Evolutionary conservation across 2,888 invertebrate genomes (phyloP).

Genomic region (Unio delphinus): DNA sequence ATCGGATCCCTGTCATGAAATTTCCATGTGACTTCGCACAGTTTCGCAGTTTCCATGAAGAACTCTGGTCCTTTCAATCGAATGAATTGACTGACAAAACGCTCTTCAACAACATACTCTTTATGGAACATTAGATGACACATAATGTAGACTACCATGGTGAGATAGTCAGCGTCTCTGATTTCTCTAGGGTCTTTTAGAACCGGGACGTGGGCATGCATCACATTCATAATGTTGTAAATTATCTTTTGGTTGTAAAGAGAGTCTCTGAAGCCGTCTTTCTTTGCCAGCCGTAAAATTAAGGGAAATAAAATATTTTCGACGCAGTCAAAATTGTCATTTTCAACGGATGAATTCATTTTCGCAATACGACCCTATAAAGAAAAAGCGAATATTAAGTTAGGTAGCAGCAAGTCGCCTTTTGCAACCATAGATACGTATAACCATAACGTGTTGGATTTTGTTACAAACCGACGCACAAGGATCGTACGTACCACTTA

Average conservation of each 20-base stretch:
- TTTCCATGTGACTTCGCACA: slow-evolving; percentile 26
- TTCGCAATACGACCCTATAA: too few relatives aligned
- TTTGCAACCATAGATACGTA: too few relatives aligned
- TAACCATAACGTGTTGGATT: too few relatives aligned
- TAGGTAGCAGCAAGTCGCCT: too few relatives aligned
- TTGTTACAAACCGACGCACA: too few relatives aligned
- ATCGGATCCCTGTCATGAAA: slow-evolving; percentile 19
- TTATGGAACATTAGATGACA: slow-evolving; percentile 41
- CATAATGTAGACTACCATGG: slow-evolving; percentile 14
- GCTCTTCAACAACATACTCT: slow-evolving; percentile 33
- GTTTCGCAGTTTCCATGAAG: slow-evolving; percentile 38
- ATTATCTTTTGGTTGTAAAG: slow-evolving; percentile 39
- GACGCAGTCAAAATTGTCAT: slow-evolving; percentile 22
- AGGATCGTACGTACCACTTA: too few relatives aligned
- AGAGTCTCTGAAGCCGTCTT: slow-evolving; percentile 24
- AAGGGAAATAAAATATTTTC: slow-evolving; percentile 27
- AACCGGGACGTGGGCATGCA: slow-evolving; percentile 25
- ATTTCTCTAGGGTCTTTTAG: slow-evolving; percentile 23
- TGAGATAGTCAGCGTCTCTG: slow-evolving; percentile 8
- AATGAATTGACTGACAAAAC: slow-evolving; percentile 49
- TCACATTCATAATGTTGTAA: slow-evolving; percentile 27
- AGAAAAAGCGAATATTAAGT: too few relatives aligned
- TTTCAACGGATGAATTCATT: slow-evolving; percentile 13
- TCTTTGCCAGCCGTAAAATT: slow-evolving; percentile 26
- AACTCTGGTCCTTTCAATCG: slow-evolving; percentile 47